Evolutionary conservation across 2,113 vertebrate species (phyloP).

Genomic region (Aplodontia rufa): DNA sequence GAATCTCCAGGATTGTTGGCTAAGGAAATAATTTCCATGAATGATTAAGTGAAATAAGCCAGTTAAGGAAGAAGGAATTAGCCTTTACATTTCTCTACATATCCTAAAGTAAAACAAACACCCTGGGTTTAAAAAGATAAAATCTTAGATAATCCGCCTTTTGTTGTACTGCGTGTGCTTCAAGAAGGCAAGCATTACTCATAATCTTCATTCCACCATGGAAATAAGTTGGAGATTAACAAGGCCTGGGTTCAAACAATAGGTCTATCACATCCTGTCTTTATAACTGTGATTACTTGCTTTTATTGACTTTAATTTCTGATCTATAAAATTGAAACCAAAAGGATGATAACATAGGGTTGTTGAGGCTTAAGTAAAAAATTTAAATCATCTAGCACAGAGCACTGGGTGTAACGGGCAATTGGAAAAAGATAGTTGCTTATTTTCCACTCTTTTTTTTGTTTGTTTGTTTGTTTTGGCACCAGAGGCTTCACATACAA

Average conservation of each 20-base stretch:
- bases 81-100: not conserved
- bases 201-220: not conserved
- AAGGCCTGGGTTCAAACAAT: not conserved
- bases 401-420: not conserved
- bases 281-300: not conserved
- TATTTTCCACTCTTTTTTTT: not conserved
- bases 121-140: not conserved
- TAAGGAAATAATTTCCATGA: not conserved
- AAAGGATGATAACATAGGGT: not conserved
- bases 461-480: too few species aligned
- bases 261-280: not conserved
- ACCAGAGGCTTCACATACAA: too few species aligned
- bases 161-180: not conserved
- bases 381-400: not conserved
- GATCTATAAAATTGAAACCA: not conserved
- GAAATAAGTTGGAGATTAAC: not conserved
- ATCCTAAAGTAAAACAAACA: not conserved
- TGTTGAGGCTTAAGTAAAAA: not conserved
- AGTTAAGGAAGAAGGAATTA: not conserved
- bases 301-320: not conserved
- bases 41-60: not conserved
- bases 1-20: not conserved
- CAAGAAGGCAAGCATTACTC: not conserved
- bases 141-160: not conserved
- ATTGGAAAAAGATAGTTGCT: not conserved